Conservation (phyloP, 2,113 vertebrate genomes). For the Lipophrys pholis region DNA sequence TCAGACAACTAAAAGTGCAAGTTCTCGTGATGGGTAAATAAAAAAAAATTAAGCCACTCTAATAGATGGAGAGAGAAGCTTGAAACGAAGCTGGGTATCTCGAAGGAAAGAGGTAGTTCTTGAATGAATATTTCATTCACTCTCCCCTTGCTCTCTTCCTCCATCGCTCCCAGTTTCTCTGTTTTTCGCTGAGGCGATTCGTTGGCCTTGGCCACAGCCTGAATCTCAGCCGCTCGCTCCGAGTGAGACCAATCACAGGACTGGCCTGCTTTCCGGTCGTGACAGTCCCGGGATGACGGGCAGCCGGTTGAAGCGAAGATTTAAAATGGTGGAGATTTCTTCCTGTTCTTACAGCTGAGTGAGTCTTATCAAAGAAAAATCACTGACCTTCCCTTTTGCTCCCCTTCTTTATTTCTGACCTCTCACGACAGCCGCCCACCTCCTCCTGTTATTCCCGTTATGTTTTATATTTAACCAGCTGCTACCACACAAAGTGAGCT, state of each 20-base stretch:
- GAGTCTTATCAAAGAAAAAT: neutral
- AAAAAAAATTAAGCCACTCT: constrained; percentile 15
- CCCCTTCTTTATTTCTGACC: constrained; percentile 3
- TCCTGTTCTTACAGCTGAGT: neutral
- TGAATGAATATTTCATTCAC: constrained; percentile 49
- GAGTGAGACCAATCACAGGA: constrained; percentile 49
- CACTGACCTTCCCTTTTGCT: no score
- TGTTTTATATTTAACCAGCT: constrained; percentile 46
- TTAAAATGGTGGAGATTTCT: neutral
- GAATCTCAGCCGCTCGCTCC: constrained; percentile 26
- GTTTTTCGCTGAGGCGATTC: constrained; percentile 18
- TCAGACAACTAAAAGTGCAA: constrained; percentile 43
- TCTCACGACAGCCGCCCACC: constrained; percentile 16
- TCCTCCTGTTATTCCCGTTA: constrained; percentile 16
- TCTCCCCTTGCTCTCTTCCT: constrained; percentile 8
- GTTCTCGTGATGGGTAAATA: constrained; percentile 59
- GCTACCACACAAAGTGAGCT: constrained; percentile 11
- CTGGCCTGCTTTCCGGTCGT: constrained; percentile 32
- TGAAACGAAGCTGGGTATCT: neutral
- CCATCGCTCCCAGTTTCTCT: constrained; percentile 28
- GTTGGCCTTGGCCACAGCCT: constrained; percentile 13
- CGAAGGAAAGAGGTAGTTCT: constrained; percentile 1
- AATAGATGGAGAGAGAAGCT: neutral
- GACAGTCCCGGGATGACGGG: constrained; percentile 20
- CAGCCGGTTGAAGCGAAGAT: constrained; percentile 18